Evolutionary conservation across 1,140 invertebrate species (phyloP).

Genomic region (Brachionus manjavacas): DNA sequence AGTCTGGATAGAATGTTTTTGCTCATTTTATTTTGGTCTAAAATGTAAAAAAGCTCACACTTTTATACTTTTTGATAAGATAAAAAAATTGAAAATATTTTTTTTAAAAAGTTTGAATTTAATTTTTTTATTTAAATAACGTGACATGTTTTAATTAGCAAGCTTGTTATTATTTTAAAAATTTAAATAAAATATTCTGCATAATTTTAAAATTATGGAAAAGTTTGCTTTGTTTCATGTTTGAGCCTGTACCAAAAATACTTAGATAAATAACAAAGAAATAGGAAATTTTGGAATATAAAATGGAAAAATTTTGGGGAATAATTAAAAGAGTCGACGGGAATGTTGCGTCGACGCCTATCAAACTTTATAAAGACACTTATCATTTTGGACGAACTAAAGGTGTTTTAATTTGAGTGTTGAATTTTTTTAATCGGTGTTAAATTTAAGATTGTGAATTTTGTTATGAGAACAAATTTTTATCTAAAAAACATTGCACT

Average conservation of each 20-base stretch:
- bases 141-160: constrained; percentile 11
- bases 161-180: background rate
- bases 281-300: background rate
- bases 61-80: background rate
- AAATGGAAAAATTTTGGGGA: constrained; percentile 19
- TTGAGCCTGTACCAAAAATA: background rate
- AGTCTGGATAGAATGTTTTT: constrained; percentile 19
- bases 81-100: constrained; percentile 8
- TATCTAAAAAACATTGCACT: constrained; percentile 51
- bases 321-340: background rate
- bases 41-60: background rate
- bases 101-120: background rate
- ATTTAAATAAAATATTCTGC: background rate
- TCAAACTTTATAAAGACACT: background rate
- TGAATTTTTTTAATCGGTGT: background rate
- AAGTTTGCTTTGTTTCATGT: background rate
- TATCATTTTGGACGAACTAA: constrained; percentile 18
- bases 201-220: background rate
- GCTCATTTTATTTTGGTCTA: background rate
- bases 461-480: constrained; percentile 48
- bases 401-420: background rate
- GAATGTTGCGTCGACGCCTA: background rate
- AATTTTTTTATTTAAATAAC: background rate
- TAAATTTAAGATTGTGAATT: constrained; percentile 50
- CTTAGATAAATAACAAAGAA: background rate